phyloP scores from a whole-genome alignment of 2,113 vertebrate species.

The Acrocephalus kingi region DNA sequence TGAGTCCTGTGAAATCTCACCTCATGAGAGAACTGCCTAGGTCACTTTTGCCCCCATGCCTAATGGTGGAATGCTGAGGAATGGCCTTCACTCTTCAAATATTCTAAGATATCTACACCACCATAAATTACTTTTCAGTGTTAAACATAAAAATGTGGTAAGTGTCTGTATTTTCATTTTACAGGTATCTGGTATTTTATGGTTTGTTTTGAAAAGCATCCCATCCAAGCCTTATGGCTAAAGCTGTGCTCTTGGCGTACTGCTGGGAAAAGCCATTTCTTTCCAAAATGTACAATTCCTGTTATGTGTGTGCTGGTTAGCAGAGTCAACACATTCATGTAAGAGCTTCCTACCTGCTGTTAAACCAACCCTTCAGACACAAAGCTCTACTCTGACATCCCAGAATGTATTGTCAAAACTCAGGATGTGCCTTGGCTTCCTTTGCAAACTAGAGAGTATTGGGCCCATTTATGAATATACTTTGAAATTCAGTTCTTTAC shows the following conservation, averaged over 20 bases:
- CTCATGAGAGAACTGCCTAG: neutral
- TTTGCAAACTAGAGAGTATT: neutral
- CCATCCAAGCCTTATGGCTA: neutral
- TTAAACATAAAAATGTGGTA: neutral
- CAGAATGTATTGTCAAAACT: neutral
- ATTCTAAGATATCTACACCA: neutral
- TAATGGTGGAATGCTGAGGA: neutral
- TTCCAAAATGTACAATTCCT: neutral
- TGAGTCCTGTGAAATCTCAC: neutral
- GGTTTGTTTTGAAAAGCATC: neutral
- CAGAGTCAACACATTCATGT: neutral
- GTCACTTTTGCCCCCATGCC: neutral
- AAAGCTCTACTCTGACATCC: neutral
- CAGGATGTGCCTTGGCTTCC: neutral
- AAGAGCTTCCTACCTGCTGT: neutral
- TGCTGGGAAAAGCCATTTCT: neutral
- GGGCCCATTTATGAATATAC: neutral
- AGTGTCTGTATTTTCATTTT: neutral
- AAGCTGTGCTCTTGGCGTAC: neutral
- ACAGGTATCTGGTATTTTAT: neutral
- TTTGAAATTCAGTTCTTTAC: neutral
- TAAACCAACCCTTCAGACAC: neutral
- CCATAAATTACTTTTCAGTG: neutral
- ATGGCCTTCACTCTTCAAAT: neutral
- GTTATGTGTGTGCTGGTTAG: neutral